phyloP scores from a whole-genome alignment of 1,140 invertebrate genomes.

The Pseudachorutes palmiensis region DNA sequence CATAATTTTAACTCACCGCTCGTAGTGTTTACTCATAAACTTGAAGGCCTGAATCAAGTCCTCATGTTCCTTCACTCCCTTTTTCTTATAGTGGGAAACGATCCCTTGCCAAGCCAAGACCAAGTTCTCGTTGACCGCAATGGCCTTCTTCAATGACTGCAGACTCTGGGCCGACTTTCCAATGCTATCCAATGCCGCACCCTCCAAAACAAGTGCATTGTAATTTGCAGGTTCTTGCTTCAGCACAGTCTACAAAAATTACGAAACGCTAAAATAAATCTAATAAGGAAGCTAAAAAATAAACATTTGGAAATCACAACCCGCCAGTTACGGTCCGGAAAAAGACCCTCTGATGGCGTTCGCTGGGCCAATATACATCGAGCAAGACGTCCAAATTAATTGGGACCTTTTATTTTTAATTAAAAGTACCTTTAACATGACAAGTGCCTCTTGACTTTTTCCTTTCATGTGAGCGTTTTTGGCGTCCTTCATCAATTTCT shows the following conservation, averaged over 20 bases:
- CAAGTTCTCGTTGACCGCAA: conserved; percentile 8
- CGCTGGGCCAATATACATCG: neutral
- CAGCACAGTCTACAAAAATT: conserved; percentile 21
- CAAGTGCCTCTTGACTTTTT: neutral
- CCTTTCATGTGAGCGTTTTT: neutral
- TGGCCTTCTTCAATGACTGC: conserved; percentile 30
- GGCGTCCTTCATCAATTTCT: neutral
- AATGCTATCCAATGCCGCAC: conserved; percentile 13
- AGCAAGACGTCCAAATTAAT: neutral
- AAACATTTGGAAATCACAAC: neutral
- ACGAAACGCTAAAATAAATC: too few species aligned
- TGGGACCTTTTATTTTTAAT: neutral
- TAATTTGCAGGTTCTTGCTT: conserved; percentile 28
- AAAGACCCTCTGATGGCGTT: too few species aligned
- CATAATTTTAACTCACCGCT: conserved; percentile 27
- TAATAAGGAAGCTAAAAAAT: too few species aligned
- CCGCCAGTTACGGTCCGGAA: neutral
- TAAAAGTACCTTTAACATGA: neutral
- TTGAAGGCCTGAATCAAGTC: conserved; percentile 32
- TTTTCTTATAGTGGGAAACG: conserved; percentile 27
- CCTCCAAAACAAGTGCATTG: conserved; percentile 20
- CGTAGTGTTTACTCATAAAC: conserved; percentile 15
- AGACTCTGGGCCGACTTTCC: conserved; percentile 28
- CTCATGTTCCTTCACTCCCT: conserved; percentile 18
- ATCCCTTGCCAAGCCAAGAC: conserved; percentile 32